A percentile compares a stretch with the other conserved stretches of the same genome.
phyloP scores from a whole-genome alignment of 1,140 invertebrate genomes.

The Samia ricini region DNA sequence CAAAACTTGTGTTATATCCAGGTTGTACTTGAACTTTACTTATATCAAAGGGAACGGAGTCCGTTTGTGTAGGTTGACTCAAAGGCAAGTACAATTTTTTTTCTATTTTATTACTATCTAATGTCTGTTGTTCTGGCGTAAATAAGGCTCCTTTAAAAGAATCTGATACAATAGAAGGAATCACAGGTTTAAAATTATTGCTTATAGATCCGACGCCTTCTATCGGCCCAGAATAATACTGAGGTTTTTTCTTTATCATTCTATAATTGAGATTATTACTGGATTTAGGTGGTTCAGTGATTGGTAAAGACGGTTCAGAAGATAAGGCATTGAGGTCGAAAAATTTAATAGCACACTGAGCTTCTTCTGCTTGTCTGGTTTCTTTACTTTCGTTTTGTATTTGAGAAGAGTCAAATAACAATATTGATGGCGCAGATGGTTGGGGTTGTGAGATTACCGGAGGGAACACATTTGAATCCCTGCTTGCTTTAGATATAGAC shows the following conservation, averaged over 20 bases:
- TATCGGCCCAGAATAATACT: slow-evolving; percentile 74
- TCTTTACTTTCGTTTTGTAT: neutral
- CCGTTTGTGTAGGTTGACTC: slow-evolving; percentile 10
- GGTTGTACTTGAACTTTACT: slow-evolving; percentile 16
- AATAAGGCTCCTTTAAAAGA: slow-evolving; percentile 53
- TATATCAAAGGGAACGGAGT: slow-evolving; percentile 27
- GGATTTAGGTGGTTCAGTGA: slow-evolving; percentile 55
- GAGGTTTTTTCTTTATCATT: slow-evolving; percentile 64
- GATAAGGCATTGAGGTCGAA: neutral
- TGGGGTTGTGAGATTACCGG: neutral
- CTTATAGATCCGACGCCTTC: slow-evolving; percentile 62
- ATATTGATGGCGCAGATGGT: neutral
- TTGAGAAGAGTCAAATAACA: neutral
- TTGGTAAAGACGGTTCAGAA: slow-evolving; percentile 27
- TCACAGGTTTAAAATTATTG: slow-evolving; percentile 57
- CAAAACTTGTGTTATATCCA: slow-evolving; percentile 53
- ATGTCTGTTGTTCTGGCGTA: slow-evolving; percentile 29
- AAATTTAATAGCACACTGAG: neutral
- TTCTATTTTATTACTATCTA: slow-evolving; percentile 27
- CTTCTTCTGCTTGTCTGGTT: neutral
- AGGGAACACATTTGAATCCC: neutral
- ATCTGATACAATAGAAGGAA: slow-evolving; percentile 34
- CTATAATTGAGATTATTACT: slow-evolving; percentile 54
- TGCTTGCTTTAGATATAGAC: neutral
- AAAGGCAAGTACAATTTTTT: neutral